Conservation (phyloP, 2,113 vertebrate genomes). For the Corythornis madagascariensis region DNA sequence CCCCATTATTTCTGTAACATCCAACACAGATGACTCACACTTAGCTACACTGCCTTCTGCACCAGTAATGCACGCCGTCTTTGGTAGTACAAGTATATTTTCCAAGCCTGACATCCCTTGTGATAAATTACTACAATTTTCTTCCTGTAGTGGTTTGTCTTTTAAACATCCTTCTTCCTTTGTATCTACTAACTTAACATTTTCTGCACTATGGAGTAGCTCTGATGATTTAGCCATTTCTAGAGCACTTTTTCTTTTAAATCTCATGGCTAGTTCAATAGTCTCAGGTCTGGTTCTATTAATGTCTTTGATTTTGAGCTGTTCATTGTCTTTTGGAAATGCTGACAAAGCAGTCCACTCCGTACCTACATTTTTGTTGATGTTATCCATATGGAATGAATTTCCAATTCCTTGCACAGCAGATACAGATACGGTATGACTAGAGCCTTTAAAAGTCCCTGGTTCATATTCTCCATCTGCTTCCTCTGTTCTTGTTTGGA, state of each 20-base stretch:
- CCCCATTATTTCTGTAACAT: neutral
- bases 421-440: neutral
- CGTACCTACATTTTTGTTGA: neutral
- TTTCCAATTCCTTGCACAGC: neutral
- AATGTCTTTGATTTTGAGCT: neutral
- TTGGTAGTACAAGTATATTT: neutral
- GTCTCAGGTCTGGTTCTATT: neutral
- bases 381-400: neutral
- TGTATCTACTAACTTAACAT: neutral
- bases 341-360: neutral
- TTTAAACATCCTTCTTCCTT: neutral
- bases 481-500: neutral
- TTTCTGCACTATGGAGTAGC: neutral
- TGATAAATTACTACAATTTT: neutral
- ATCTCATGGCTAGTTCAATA: neutral
- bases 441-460: neutral
- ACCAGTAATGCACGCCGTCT: neutral
- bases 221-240: neutral
- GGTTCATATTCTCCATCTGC: neutral
- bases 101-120: neutral
- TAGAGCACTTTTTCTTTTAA: neutral
- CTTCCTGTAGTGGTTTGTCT: neutral
- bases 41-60: neutral
- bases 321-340: neutral
- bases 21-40: conserved; percentile 30